phyloP scores from a whole-genome alignment of 2,888 invertebrate genomes.

The Drosophila histrio region DNA sequence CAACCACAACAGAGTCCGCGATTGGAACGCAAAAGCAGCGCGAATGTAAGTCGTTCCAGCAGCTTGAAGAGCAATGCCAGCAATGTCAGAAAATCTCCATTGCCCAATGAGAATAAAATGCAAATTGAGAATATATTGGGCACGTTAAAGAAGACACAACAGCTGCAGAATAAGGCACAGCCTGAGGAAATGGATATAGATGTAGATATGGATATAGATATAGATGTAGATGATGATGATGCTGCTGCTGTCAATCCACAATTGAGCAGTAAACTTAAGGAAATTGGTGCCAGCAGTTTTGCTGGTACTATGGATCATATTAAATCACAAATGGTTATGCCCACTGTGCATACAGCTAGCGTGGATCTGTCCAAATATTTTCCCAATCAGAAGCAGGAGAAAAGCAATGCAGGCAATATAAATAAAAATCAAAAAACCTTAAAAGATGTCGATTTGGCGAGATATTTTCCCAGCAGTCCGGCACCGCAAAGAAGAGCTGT shows the following conservation, averaged over 20 bases:
- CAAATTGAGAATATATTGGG: slow-evolving; percentile 78
- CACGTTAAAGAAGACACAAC: slow-evolving; percentile 71
- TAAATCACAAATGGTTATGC: slow-evolving; percentile 81
- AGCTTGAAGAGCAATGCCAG: slow-evolving; percentile 67
- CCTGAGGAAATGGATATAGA: slow-evolving; percentile 70
- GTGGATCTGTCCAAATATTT: slow-evolving; percentile 84
- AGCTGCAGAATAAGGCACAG: slow-evolving; percentile 28
- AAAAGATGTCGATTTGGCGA: slow-evolving; percentile 83
- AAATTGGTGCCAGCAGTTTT: slow-evolving; percentile 83
- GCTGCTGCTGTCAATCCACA: slow-evolving; percentile 60
- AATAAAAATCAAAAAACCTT: slow-evolving; percentile 84
- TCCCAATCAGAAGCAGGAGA: slow-evolving; percentile 82
- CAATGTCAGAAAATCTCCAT: slow-evolving; percentile 44
- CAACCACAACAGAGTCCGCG: slow-evolving; percentile 50
- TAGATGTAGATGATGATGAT: slow-evolving; percentile 75
- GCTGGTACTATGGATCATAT: slow-evolving; percentile 83
- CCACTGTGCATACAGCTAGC: slow-evolving; percentile 78
- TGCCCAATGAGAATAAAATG: slow-evolving; percentile 65
- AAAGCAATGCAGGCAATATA: slow-evolving; percentile 63
- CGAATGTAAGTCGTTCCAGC: slow-evolving; percentile 64
- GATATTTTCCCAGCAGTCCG: slow-evolving; percentile 83
- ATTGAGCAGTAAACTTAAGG: slow-evolving; percentile 79
- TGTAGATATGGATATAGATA: slow-evolving; percentile 70
- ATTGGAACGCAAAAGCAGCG: slow-evolving; percentile 48
- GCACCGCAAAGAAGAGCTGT: slow-evolving; percentile 79